These are phyloP conservation scores for Brachystomella parvula DNA, from an alignment of 1,140 invertebrate species.

Conservation along the genomic window DNA sequence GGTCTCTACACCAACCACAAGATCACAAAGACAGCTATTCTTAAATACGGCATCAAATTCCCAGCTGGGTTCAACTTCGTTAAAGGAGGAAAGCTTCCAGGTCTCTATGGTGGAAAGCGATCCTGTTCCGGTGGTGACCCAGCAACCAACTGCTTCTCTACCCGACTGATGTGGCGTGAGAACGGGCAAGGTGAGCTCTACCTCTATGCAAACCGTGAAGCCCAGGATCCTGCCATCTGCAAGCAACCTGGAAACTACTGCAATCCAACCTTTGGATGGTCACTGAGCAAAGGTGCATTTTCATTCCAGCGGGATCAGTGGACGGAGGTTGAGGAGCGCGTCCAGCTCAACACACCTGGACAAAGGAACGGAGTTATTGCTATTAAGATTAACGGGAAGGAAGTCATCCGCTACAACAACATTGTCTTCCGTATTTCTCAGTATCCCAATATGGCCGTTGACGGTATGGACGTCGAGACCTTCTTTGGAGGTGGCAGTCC, in stretches of 20 bases:
- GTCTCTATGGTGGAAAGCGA: slow-evolving; percentile 22
- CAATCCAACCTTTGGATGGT: slow-evolving; percentile 18
- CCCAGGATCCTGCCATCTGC: slow-evolving; percentile 25
- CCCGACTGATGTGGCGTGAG: slow-evolving; percentile 26
- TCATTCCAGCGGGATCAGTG: background rate
- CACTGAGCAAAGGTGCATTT: slow-evolving; percentile 13
- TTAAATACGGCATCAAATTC: slow-evolving; percentile 24
- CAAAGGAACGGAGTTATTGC: slow-evolving; percentile 14
- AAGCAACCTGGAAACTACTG: slow-evolving; percentile 16
- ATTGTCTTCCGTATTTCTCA: slow-evolving; percentile 17
- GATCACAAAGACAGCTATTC: slow-evolving; percentile 5
- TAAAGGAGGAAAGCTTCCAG: slow-evolving; percentile 25
- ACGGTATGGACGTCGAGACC: slow-evolving; percentile 17
- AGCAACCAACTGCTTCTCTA: slow-evolving; percentile 25
- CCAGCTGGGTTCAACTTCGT: slow-evolving; percentile 28
- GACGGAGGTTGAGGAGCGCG: slow-evolving; percentile 13
- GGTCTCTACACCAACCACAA: slow-evolving; percentile 18
- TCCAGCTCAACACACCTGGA: slow-evolving; percentile 17
- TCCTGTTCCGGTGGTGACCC: slow-evolving; percentile 19
- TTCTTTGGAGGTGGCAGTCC: slow-evolving; percentile 13
- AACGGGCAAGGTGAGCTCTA: slow-evolving; percentile 16
- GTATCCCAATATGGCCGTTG: slow-evolving; percentile 14
- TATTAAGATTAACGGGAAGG: slow-evolving; percentile 17
- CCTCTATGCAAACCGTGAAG: slow-evolving; percentile 19
- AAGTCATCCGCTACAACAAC: slow-evolving; percentile 24